Conservation (phyloP, 2,113 vertebrate genomes). For the Urocitellus parryii region DNA sequence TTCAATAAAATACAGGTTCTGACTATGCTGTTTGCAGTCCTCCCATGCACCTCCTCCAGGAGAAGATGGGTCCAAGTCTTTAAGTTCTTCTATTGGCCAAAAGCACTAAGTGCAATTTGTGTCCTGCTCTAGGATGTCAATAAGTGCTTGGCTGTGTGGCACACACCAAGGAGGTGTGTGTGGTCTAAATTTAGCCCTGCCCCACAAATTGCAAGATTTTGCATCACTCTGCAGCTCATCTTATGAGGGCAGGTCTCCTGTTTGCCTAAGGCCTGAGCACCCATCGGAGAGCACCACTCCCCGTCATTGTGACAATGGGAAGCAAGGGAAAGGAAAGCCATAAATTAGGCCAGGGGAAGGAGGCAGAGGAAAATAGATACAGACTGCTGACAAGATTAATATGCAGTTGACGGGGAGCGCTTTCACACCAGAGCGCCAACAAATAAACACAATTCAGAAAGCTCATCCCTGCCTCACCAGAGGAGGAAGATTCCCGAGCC, state of each 20-base stretch:
- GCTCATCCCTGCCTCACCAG: slow-evolving; percentile 83
- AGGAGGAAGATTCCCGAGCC: slow-evolving; percentile 80
- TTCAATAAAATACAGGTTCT: background rate
- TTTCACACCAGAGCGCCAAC: slow-evolving; percentile 96
- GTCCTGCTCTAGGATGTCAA: background rate
- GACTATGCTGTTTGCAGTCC: background rate
- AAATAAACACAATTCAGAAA: slow-evolving; percentile 97
- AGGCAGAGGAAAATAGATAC: slow-evolving; percentile 84
- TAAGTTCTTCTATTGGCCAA: background rate
- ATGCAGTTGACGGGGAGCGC: slow-evolving; percentile 92
- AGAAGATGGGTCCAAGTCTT: background rate
- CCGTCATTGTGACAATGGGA: slow-evolving; percentile 72
- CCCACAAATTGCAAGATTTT: background rate
- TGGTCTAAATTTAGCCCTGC: background rate
- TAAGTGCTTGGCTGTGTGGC: background rate
- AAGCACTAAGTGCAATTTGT: background rate
- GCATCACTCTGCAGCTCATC: background rate
- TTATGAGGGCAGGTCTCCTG: background rate
- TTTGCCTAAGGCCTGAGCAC: background rate
- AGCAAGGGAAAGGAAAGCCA: slow-evolving; percentile 78
- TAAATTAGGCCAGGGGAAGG: slow-evolving; percentile 85
- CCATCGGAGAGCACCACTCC: slow-evolving; percentile 11
- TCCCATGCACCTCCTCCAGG: background rate
- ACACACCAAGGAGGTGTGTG: background rate
- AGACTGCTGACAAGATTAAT: slow-evolving; percentile 95